Conservation (phyloP, 37 sponge, comb jelly and placozoan species). For the Dysidea cf. avara region DNA sequence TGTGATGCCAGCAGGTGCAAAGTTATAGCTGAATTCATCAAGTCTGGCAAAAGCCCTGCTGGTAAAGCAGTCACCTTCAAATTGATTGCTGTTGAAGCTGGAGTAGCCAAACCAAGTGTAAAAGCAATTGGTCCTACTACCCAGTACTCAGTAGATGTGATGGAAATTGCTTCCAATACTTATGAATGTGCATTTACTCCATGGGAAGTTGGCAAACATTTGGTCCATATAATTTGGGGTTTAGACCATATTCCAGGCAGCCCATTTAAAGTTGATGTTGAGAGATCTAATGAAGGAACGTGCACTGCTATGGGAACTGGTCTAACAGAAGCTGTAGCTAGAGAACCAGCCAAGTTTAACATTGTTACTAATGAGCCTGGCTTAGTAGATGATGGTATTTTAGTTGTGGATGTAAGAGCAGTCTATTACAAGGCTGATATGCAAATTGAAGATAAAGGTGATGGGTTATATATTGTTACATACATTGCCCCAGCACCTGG, state of each 20-base stretch:
- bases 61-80: constrained; percentile 30
- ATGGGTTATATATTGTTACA: constrained; percentile 21
- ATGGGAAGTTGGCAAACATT: constrained; percentile 26
- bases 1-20: constrained; percentile 2
- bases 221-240: constrained; percentile 20
- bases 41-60: constrained; percentile 14
- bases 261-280: constrained; percentile 11
- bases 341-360: constrained; percentile 12
- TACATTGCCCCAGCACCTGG: constrained; percentile 23
- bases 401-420: constrained; percentile 17
- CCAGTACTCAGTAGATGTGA: not conserved
- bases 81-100: constrained; percentile 26
- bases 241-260: constrained; percentile 15
- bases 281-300: constrained; percentile 5
- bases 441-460: constrained; percentile 16
- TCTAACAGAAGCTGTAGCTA: constrained; percentile 15
- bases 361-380: constrained; percentile 18
- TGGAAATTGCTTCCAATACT: constrained; percentile 1
- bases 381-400: constrained; percentile 8
- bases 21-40: constrained; percentile 7
- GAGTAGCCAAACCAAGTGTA: constrained; percentile 21
- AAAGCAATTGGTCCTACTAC: constrained; percentile 6
- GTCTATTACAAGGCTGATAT: not conserved
- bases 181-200: constrained; percentile 20
- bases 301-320: constrained; percentile 20